Percentiles rank a stretch among this genome's conserved stretches.
Evolutionary conservation across 1,140 invertebrate genomes (phyloP).

Genomic region (Dreissena polymorpha): DNA sequence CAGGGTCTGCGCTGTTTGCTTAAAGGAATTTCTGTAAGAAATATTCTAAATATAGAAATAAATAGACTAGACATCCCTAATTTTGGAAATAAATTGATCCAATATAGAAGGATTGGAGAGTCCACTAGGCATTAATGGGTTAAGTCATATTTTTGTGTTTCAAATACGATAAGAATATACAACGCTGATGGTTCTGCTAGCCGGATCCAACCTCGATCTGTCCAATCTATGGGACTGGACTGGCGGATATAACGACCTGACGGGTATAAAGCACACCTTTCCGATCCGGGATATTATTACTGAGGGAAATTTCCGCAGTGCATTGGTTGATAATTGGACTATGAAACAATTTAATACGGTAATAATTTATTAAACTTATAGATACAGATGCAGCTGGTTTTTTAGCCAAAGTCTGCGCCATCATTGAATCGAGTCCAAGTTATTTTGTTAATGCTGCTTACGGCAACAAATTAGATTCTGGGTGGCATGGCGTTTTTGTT

Average conservation of each 20-base stretch:
- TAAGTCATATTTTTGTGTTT: background rate
- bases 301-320: constrained; percentile 21
- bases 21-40: too few species aligned
- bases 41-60: too few species aligned
- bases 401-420: too few species aligned
- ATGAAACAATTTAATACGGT: background rate
- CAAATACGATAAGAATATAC: constrained; percentile 3
- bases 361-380: background rate
- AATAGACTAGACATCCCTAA: too few species aligned
- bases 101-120: too few species aligned
- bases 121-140: too few species aligned
- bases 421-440: too few species aligned
- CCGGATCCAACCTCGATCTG: background rate
- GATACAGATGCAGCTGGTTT: too few species aligned
- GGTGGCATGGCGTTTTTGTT: background rate
- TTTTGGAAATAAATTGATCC: too few species aligned
- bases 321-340: constrained; percentile 9
- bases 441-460: background rate
- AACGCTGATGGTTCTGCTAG: constrained; percentile 29
- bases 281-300: background rate
- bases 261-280: background rate
- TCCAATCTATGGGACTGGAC: background rate
- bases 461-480: background rate
- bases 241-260: constrained; percentile 12
- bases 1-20: too few species aligned